These are phyloP conservation scores for Spea multiplicata DNA, from an alignment of 2,113 vertebrate species.

Conservation along the genomic window DNA sequence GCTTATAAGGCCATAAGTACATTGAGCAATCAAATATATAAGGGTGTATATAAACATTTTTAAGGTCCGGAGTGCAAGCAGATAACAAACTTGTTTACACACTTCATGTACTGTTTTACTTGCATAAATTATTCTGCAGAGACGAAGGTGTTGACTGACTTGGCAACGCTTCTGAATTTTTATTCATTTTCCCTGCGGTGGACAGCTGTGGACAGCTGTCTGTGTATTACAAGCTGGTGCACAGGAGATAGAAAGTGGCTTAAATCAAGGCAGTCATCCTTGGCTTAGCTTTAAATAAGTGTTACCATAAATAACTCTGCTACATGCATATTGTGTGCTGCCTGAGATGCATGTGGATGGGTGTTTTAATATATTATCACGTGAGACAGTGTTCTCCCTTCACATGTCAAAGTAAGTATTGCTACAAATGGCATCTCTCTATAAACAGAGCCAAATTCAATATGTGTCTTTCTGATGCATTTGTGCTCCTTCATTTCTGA, in stretches of 20 bases:
- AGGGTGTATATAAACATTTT: too few species aligned
- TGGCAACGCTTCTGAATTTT: not conserved
- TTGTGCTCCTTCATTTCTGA: too few species aligned
- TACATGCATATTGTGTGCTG: not conserved
- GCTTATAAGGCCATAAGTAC: too few species aligned
- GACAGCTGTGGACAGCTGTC: conserved; percentile 6
- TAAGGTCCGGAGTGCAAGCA: too few species aligned
- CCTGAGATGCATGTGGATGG: not conserved
- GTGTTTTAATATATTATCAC: not conserved
- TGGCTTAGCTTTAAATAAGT: conserved; percentile 1
- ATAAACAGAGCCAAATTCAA: too few species aligned
- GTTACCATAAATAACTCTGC: not conserved
- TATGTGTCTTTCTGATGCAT: too few species aligned
- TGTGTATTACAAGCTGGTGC: conserved; percentile 2
- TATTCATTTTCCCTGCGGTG: not conserved
- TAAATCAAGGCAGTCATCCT: conserved; percentile 23
- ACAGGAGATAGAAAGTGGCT: not conserved
- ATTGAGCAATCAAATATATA: too few species aligned
- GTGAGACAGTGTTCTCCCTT: too few species aligned
- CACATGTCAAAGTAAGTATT: too few species aligned
- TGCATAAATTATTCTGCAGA: not conserved
- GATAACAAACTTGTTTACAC: too few species aligned
- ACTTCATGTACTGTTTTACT: not conserved
- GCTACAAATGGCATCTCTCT: too few species aligned
- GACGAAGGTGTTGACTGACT: not conserved